Base-by-base conservation (phyloP, 2,797 vertebrate species). In the Liasis olivaceus region DNA sequence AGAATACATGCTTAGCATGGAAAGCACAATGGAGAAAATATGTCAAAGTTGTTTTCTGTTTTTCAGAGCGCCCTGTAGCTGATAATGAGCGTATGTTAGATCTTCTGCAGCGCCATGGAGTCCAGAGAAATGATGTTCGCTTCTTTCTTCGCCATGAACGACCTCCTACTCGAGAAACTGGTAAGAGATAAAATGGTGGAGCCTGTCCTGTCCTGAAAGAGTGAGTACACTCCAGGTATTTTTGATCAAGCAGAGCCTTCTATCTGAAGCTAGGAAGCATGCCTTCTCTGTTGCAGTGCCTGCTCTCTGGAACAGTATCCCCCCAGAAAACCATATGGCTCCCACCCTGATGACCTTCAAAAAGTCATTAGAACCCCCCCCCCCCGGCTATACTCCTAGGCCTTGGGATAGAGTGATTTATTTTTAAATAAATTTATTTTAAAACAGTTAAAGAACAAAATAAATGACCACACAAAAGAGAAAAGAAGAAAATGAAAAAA, bases 111-210 rank as follows among this genome's bases (percentile, higher is more conserved):
- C 97, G 98, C 90, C 99, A 98, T 97, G 99, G 99, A 28, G 98
- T 98, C 91, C 98, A 99, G 97, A 97, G 98, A 93, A 96, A 96
- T 0, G 99, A 99, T 94, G 99, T 99, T 94, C 98, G 98, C 5
- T 99, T 99, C 97, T 99, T 99, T 90, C 98, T 99, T 90, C 98
- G 99, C 13, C 99, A 99, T 1, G 99, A 99, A 5, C 97, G 97
- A 54, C 95, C 98, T 4, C 98, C 98, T 0, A 96, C 96, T 95
- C 96, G 98, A 88, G 98, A 99, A 92, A 92, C 98, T 3, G 99
- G 99, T 99, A 92, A 90, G 98, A 95, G 1, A 60, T 92, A 0
- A 11, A 63, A n/a, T 89, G 36, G 42, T 81, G 36, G 36, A 81
- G 36, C 12, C 36, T 47, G 24, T 81, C 72, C 72, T 47, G 24